phyloP scores from a whole-genome alignment of 2,888 invertebrate genomes.

The Acanthosoma haemorrhoidale region DNA sequence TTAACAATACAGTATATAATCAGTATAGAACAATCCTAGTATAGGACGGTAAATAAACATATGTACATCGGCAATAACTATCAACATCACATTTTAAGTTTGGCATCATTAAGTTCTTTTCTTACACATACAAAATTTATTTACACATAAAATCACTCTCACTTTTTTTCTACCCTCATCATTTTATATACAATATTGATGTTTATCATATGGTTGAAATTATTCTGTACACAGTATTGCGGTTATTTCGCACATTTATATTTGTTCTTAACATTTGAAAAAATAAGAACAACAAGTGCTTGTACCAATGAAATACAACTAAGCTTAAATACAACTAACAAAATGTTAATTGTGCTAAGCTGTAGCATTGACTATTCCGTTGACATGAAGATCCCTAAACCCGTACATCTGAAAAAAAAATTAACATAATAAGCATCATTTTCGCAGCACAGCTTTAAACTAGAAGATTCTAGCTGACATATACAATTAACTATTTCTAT shows the following conservation, averaged over 20 bases:
- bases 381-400: constrained; percentile 17
- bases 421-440: too few species aligned
- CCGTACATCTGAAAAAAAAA: constrained; percentile 20
- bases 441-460: too few species aligned
- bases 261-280: background rate
- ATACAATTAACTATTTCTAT: background rate
- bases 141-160: background rate
- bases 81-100: background rate
- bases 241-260: background rate
- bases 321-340: background rate
- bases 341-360: constrained; percentile 13
- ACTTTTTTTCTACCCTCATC: background rate
- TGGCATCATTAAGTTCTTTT: background rate
- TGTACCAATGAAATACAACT: background rate
- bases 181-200: background rate
- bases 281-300: constrained; percentile 12
- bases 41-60: background rate
- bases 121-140: background rate
- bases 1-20: background rate
- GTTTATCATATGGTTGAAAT: background rate
- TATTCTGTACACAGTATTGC: background rate
- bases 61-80: constrained; percentile 2
- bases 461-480: background rate
- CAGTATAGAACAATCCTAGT: background rate
- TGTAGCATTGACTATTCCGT: constrained; percentile 17